These are phyloP conservation scores for Hymenochirus boettgeri DNA, from an alignment of 2,113 vertebrate species.

Conservation along the genomic window DNA sequence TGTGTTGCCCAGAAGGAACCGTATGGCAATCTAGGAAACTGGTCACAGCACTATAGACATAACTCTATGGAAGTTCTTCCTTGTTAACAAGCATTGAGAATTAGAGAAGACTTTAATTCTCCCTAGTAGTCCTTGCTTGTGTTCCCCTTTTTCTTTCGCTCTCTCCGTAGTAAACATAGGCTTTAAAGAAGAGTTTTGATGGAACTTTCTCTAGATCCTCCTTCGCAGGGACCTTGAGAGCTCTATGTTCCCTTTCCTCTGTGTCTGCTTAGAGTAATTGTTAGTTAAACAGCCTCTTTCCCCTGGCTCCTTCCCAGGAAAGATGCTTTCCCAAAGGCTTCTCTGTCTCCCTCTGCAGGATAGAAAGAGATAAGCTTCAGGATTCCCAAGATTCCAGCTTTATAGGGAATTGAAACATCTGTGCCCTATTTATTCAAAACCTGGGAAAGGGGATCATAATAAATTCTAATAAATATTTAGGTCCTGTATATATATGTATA, in stretches of 20 bases:
- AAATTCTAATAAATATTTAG: no score
- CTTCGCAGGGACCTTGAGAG: constrained; percentile 22
- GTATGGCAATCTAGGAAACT: not conserved
- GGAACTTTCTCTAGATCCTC: constrained; percentile 5
- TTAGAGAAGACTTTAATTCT: no score
- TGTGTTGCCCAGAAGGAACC: constrained; percentile 44
- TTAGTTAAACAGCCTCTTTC: constrained; percentile 22
- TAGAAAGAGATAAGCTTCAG: not conserved
- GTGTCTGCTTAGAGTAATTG: constrained; percentile 31
- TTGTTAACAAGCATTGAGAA: not conserved
- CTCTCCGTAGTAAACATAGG: no score
- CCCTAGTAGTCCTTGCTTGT: no score
- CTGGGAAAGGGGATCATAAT: no score
- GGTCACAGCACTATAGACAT: constrained; percentile 14
- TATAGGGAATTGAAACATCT: no score
- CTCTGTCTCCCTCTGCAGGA: constrained; percentile 26
- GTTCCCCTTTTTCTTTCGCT: no score
- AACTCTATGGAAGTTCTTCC: constrained; percentile 7
- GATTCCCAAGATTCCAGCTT: no score
- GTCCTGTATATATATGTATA: no score
- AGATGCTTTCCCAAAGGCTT: constrained; percentile 5
- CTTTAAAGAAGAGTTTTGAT: not conserved
- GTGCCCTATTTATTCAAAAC: no score
- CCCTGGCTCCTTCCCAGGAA: constrained; percentile 25
- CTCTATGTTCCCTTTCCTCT: constrained; percentile 29